Base-by-base conservation (phyloP, 2,797 vertebrate species). In the Catostomus latipinnis region DNA sequence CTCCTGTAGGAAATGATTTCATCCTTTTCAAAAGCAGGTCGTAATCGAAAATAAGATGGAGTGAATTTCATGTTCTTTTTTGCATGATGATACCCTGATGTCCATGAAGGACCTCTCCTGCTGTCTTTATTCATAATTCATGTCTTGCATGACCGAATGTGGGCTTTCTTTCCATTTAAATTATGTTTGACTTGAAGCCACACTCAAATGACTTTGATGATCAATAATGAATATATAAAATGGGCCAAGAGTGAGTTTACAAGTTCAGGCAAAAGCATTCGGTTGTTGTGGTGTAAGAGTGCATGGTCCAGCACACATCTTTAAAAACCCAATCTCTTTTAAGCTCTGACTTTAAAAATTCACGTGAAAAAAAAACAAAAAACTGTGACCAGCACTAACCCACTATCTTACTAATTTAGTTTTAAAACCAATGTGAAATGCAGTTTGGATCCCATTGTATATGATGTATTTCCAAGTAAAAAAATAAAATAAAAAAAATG, bases 211-310 rank as follows among this genome's bases (percentile, higher is more conserved):
- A 84, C 80, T 22, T 90, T 84, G 83, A 81, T 75, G 12, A 92
- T 97, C 95, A 97, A 97, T 98, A 97, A 97, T 97, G 97, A 94
- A 98, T 97, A 78, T 93, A 94, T 95, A 95, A 96, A 96, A 96
- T 95, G 93, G 95, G 94, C 94, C 92, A 95, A 94, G 95, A 95
- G 95, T 94, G 95, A 94, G 91, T 93, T 94, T 95, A 96, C 94
- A 34, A 34, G 93, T 93, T 91, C 93, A 94, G 92, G 94, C 93
- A 95, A 95, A 95, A 94, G 93, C 94, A 93, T 95, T 94, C 93
- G 93, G 93, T 93, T 94, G 95, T 91, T 94, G 92, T 93, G 92
- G 86, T 91, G 91, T 95, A 14, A 88, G 93, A 91, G 83, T 94
- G 88, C 94, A 95, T 89, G 95, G 92, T 92, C 94, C 91, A 94